phyloP scores from a whole-genome alignment of 2,113 vertebrate genomes.

The Glareola pratincola region DNA sequence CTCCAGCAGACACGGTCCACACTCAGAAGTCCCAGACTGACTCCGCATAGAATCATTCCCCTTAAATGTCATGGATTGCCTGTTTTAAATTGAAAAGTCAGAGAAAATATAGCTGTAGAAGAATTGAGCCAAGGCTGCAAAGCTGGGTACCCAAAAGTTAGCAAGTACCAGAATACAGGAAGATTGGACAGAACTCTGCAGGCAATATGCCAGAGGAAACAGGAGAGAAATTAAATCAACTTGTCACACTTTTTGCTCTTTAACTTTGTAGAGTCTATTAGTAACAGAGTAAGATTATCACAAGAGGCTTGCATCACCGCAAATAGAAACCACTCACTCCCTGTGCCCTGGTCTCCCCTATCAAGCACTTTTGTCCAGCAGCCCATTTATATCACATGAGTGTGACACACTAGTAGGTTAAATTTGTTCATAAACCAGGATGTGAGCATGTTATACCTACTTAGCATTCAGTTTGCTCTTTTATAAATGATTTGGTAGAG shows the following conservation, averaged over 20 bases:
- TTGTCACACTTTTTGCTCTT: background rate
- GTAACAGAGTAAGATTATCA: background rate
- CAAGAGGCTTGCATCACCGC: background rate
- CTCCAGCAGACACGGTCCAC: background rate
- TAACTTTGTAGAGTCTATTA: background rate
- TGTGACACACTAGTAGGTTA: background rate
- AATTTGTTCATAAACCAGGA: conserved; percentile 5
- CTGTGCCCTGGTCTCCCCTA: background rate
- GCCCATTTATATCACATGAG: background rate
- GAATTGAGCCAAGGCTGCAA: background rate
- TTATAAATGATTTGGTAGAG: conserved; percentile 42
- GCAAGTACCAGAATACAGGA: background rate
- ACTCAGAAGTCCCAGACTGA: background rate
- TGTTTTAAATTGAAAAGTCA: background rate
- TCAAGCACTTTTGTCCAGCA: background rate
- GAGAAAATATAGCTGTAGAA: background rate
- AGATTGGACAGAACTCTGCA: background rate
- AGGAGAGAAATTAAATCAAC: background rate
- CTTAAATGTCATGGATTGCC: background rate
- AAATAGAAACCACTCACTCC: background rate
- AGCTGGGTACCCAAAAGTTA: background rate
- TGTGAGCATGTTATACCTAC: background rate
- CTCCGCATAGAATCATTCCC: background rate
- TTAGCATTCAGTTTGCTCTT: conserved; percentile 53
- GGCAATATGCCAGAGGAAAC: background rate